phyloP scores from a whole-genome alignment of 2,888 invertebrate species.

The Pollenia amentaria region DNA sequence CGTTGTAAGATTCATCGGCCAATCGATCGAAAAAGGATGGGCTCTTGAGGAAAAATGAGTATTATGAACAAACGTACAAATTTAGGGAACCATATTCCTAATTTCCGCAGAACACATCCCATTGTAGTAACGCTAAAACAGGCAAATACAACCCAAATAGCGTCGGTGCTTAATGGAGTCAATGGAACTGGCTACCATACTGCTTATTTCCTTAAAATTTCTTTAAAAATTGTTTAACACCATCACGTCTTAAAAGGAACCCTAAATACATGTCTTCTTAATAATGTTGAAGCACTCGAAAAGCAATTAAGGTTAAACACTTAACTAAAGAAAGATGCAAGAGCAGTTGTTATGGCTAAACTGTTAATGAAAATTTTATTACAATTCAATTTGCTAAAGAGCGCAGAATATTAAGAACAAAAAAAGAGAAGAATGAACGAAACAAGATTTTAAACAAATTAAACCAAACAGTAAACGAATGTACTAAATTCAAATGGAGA shows the following conservation, averaged over 20 bases:
- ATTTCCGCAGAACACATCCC: no score
- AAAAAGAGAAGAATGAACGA: background rate
- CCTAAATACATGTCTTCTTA: background rate
- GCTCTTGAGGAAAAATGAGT: no score
- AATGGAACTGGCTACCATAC: no score
- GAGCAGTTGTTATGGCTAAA: constrained; percentile 20
- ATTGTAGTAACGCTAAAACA: no score
- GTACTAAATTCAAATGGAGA: background rate
- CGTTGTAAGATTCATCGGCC: no score
- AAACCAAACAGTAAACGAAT: constrained; percentile 5
- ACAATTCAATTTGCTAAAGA: constrained; percentile 68
- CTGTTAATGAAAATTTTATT: constrained; percentile 63
- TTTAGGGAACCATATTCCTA: no score
- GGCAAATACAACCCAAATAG: no score
- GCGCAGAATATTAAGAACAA: constrained; percentile 43
- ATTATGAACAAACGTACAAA: no score
- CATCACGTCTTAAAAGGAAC: background rate
- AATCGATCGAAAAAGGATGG: no score
- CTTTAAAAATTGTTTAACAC: background rate
- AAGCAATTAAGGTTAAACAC: constrained; percentile 55
- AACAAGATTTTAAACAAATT: constrained; percentile 33
- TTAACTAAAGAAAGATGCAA: background rate
- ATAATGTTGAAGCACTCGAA: constrained; percentile 28
- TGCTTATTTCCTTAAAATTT: no score
- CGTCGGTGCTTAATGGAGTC: no score